These are phyloP conservation scores for Varanus salvator DNA, from an alignment of 2,113 vertebrate species.

Conservation along the genomic window DNA sequence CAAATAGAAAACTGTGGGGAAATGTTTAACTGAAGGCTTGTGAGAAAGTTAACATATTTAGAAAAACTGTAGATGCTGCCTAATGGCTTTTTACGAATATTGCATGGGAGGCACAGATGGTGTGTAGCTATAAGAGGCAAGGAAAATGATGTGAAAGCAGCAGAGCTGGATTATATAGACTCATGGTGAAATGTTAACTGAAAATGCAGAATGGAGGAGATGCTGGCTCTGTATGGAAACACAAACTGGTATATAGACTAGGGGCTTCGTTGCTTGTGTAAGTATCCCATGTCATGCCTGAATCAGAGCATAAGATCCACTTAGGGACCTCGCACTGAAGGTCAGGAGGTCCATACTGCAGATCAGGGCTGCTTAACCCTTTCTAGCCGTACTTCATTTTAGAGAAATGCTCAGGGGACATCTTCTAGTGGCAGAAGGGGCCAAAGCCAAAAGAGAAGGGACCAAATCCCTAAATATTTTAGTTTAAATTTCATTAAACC, in stretches of 20 bases:
- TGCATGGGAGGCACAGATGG: slow-evolving; percentile 72
- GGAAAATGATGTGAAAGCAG: slow-evolving; percentile 31
- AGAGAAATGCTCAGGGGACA: too few relatives aligned
- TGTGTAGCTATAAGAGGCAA: slow-evolving; percentile 68
- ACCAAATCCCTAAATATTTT: too few relatives aligned
- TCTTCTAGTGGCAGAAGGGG: too few relatives aligned
- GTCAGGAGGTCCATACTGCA: not conserved
- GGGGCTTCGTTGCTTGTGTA: not conserved
- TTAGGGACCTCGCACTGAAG: too few relatives aligned
- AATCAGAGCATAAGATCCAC: not conserved
- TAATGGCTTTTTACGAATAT: slow-evolving; percentile 70
- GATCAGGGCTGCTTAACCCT: too few relatives aligned
- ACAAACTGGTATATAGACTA: not conserved
- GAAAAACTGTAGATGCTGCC: slow-evolving; percentile 67
- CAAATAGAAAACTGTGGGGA: slow-evolving; percentile 64
- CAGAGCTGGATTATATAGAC: slow-evolving; percentile 55
- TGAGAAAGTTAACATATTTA: slow-evolving; percentile 59
- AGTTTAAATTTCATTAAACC: too few relatives aligned
- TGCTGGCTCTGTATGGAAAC: not conserved
- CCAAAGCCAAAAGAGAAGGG: too few relatives aligned
- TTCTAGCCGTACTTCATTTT: too few relatives aligned
- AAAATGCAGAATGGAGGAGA: slow-evolving; percentile 4
- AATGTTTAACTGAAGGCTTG: slow-evolving; percentile 71
- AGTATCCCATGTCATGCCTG: not conserved
- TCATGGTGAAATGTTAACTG: slow-evolving; percentile 48